Base-by-base conservation (phyloP, 2,888 invertebrate genomes). In the Agrilus mali region DNA sequence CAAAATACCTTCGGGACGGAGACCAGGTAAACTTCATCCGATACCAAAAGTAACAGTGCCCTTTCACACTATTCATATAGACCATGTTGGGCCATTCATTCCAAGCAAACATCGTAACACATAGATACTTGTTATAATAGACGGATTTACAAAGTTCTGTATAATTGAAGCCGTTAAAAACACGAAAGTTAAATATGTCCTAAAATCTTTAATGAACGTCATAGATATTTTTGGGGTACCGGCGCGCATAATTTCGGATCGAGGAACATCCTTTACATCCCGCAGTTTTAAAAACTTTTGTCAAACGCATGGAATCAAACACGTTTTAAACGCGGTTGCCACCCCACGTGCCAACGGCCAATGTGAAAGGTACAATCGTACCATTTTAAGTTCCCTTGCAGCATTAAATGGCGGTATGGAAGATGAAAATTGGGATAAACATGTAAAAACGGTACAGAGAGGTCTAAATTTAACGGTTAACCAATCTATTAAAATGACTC, bases 351-450 rank as follows among this genome's bases (percentile, higher is more conserved):
- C 20, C 20, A n/a, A n/a, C n/a, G n/a, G n/a, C n/a, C n/a, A n/a
- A n/a, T n/a, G n/a, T n/a, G n/a, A n/a, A n/a, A n/a, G 20, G 20
- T 20, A 20, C 20, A 20, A 20, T 20, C 20, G 20, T 20, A 20
- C 20, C 6, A 20, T 20, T 20, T 20, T 42, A 7, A 36, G 34
- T 40, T 14, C 41, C 14, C 22, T 36, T n/a, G 37, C 36, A 12
- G 37, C 37, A 12, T 22, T 42, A 17, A 42, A 37, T 22, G 37
- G 42, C 31, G 42, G 42, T 10, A 41, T 34, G 41, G 41, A 41
- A 7, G 41, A 41, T 33, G n/a, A 17, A 17, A 5, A n/a, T 16
- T 41, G 41, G 41, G 39, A 39, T 16, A 16, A 12, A 6, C 13
- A 36, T 15, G 16, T 36, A 12, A 36, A 36, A 27, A 39, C 34